phyloP scores from a whole-genome alignment of 1,140 invertebrate species.

The Vanessa tameamea region DNA sequence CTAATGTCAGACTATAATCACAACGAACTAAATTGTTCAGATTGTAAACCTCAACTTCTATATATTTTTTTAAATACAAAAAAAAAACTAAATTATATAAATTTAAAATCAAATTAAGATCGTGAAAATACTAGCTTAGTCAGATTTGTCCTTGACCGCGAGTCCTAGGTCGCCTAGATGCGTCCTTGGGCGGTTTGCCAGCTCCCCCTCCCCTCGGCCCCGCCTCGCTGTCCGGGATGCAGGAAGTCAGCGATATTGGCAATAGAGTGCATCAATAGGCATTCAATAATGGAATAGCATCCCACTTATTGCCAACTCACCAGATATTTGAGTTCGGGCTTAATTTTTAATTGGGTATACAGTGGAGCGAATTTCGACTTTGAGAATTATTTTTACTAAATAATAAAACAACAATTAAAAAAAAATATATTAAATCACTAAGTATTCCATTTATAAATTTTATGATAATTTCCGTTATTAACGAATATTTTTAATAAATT shows the following conservation, averaged over 20 bases:
- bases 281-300: constrained; percentile 36
- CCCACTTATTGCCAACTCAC: constrained; percentile 23
- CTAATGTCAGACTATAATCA: not conserved
- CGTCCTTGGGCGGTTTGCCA: constrained; percentile 72
- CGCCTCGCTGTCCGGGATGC: constrained; percentile 41
- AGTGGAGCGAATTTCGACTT: not conserved
- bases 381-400: not conserved
- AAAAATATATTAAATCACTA: too few species aligned
- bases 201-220: constrained; percentile 24
- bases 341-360: not conserved
- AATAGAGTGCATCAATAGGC: constrained; percentile 52
- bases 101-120: not conserved
- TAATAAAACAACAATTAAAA: too few species aligned
- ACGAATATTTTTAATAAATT: too few species aligned
- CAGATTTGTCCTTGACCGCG: constrained; percentile 58
- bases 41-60: not conserved
- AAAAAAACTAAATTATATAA: too few species aligned
- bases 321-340: not conserved
- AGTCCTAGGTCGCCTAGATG: constrained; percentile 67
- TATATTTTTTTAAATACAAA: not conserved
- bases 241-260: constrained; percentile 61
- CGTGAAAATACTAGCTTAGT: constrained; percentile 2
- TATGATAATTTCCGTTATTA: too few species aligned
- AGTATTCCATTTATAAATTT: too few species aligned
- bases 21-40: not conserved